Base-by-base conservation (phyloP, 2,888 invertebrate genomes). In the Nemotelus nigrinus region DNA sequence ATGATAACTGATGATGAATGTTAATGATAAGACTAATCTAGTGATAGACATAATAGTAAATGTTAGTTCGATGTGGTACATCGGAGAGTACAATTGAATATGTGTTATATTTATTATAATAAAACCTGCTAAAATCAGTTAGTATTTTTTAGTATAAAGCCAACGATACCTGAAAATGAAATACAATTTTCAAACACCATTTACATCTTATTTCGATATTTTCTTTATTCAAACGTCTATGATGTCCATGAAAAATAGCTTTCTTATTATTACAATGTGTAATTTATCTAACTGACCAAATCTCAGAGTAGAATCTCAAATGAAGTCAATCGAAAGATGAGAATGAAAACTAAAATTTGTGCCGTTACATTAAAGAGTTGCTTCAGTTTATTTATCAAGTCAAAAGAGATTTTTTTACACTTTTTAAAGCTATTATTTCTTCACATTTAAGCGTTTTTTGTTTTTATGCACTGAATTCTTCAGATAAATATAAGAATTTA, bases 211-310 rank as follows among this genome's bases (percentile, higher is more conserved):
- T 48, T 53, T 70, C 53, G 8, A 68, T 68, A 70, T 53, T 70
- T 70, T 70, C 55, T 70, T 70, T 70, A 70, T 70, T 70, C 70
- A 70, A 70, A 70, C 70, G 53, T 55, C 55, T 70, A 70, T 70
- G 53, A 39, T 70, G 44, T 55, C 43, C 55, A 70, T 70, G 70
- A 70, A 70, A 65, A 70, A 70, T 70, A 70, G 70, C 55, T 53
- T 53, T 47, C 53, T 70, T 70, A 65, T 39, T 47, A 70, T 43
- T 47, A 55, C 53, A 70, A 70, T 55, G 55, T 63, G 25, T 44
- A 65, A 65, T 25, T 58, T 39, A 65, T 65, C 47, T 47, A 65
- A 65, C 65, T 65, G 45, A 65, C 47, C 65, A 47, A 65, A 65
- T 7, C 10, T 47, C 7, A 45, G 44, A 65, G 47, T 65, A 65